Evolutionary conservation across 2,888 invertebrate species (phyloP).

Genomic region (Lepidochrysops patricia): DNA sequence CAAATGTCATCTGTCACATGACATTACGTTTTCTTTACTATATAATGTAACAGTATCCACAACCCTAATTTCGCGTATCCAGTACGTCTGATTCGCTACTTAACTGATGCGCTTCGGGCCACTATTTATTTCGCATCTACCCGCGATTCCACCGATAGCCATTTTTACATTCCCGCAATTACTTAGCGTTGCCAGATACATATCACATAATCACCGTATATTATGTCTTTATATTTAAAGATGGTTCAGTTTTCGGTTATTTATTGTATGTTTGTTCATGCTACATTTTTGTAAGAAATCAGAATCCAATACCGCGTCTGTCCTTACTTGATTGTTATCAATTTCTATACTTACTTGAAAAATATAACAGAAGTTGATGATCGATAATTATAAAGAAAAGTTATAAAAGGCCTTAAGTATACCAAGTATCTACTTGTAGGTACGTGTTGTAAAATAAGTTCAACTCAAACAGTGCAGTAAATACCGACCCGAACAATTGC

Average conservation of each 20-base stretch:
- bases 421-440: too few species aligned
- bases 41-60: too few species aligned
- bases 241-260: not conserved
- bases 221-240: conserved; percentile 24
- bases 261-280: not conserved
- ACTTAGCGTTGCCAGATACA: conserved; percentile 15
- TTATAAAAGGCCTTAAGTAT: too few species aligned
- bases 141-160: not conserved
- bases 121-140: not conserved
- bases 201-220: conserved; percentile 25
- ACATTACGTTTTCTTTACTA: too few species aligned
- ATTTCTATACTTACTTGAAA: too few species aligned
- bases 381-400: too few species aligned
- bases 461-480: not conserved
- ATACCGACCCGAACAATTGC: not conserved
- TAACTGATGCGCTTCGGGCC: not conserved
- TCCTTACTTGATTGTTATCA: too few species aligned
- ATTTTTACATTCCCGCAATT: not conserved
- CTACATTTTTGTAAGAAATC: not conserved
- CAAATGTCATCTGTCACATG: too few species aligned
- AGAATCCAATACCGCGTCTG: too few species aligned
- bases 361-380: too few species aligned
- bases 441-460: too few species aligned
- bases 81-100: not conserved
- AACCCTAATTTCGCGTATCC: not conserved